Base-by-base conservation (phyloP, 1,140 invertebrate species). In the Oppia nitens region DNA sequence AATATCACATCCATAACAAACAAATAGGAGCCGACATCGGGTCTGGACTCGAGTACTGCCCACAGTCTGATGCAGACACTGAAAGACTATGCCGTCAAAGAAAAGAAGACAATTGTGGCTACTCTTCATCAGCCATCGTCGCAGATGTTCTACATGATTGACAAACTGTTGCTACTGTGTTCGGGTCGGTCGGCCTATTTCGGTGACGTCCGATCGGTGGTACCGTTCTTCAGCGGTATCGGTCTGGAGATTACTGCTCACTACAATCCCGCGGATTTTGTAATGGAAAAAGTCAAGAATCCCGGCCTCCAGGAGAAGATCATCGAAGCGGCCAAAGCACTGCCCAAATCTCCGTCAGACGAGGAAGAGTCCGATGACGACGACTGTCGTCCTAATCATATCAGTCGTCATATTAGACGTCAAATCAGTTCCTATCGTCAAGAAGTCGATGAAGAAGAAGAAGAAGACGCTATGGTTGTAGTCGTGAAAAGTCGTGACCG, bases 121-220 rank as follows among this genome's bases (percentile, higher is more conserved):
- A 85, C 85, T 24, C 81, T 89, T 12, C 86, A 90, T 70, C 86
- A 90, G 69, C 86, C 86, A 0, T 87, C 85, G 32, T 88, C 85
- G 50, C 83, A 87, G 71, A 87, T 89, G 71, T 90, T 89, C 70
- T 83, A 86, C 71, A 83, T 85, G 76, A 87, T 88, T 68, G 84
- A 84, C 71, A 83, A 83, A 68, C 71, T 88, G 50, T 71, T 88
- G n/a, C 70, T 88, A 24, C 71, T 89, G 14, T 82, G 81, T 65
- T 78, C 81, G 60, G 85, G 85, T 47, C 78, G 83, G 66, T 82
- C 84, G 29, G 84, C 83, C 1, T 89, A 86, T 68, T 87, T 84
- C 69, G 86, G 85, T 2, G 76, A 81, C 60, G 79, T 80, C n/a
- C 73, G 78, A 56, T 80, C 82, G 68, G 82, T 87, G 53, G 78